Percentiles rank a stretch among this genome's conserved stretches.
These are phyloP conservation scores for Mareca strepera DNA, from an alignment of 2,797 vertebrate genomes.

Conservation along the genomic window DNA sequence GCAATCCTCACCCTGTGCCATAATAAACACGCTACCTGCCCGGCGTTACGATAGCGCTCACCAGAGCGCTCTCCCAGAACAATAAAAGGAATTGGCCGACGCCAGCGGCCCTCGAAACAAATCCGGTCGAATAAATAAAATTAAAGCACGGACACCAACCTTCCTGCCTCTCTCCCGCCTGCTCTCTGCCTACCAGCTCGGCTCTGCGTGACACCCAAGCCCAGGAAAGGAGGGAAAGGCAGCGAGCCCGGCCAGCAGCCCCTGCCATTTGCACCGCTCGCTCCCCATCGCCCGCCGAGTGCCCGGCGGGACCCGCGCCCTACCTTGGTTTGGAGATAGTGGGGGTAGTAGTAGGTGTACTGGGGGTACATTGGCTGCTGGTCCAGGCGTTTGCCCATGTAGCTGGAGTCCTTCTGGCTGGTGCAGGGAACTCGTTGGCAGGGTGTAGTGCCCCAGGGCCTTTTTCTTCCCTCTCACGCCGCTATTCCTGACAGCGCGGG, in stretches of 20 bases:
- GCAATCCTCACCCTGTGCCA: slow-evolving; percentile 3
- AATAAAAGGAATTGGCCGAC: slow-evolving; percentile 71
- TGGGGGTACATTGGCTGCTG: slow-evolving; percentile 99
- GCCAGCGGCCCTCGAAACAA: slow-evolving; percentile 21
- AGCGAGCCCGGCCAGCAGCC: not conserved
- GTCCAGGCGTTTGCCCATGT: slow-evolving; percentile 99
- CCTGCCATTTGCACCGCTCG: slow-evolving; percentile 28
- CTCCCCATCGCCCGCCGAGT: slow-evolving; percentile 67
- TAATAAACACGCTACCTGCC: slow-evolving; percentile 56
- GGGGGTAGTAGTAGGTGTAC: slow-evolving; percentile 99
- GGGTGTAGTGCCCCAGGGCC: slow-evolving; percentile 81
- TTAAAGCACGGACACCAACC: not conserved
- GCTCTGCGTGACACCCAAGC: slow-evolving; percentile 51
- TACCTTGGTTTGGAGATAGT: slow-evolving; percentile 97
- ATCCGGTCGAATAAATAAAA: not conserved
- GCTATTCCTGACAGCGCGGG: slow-evolving; percentile 82
- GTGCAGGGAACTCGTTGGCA: slow-evolving; percentile 88
- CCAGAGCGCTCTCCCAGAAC: slow-evolving; percentile 17
- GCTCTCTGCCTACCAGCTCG: slow-evolving; percentile 53
- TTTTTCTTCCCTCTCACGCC: slow-evolving; percentile 78
- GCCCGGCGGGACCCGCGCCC: slow-evolving; percentile 64
- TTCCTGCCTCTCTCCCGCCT: slow-evolving; percentile 17
- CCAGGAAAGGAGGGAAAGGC: not conserved
- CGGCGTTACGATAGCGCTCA: not conserved
- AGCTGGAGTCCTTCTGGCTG: slow-evolving; percentile 95